A percentile compares a stretch with the other conserved stretches of the same genome.
These are phyloP conservation scores for Coregonus sp. DNA, from an alignment of 2,797 vertebrate species.

Conservation along the genomic window DNA sequence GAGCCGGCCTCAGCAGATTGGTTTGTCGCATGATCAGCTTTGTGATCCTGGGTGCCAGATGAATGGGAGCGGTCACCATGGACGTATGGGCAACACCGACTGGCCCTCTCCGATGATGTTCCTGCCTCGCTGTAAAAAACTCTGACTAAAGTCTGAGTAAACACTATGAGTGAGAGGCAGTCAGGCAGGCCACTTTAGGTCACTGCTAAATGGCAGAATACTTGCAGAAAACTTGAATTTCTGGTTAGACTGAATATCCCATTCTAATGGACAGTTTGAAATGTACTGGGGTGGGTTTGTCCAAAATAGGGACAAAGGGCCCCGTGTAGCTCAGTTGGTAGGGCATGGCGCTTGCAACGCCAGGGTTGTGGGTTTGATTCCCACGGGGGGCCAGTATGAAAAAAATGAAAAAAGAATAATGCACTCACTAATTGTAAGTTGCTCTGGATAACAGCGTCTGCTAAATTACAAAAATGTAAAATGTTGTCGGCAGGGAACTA, in stretches of 20 bases:
- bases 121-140: not conserved
- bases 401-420: too few relatives aligned
- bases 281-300: too few relatives aligned
- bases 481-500: too few relatives aligned
- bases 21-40: conserved; percentile 70
- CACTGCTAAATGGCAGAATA: conserved; percentile 1
- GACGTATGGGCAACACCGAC: conserved; percentile 43
- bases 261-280: not conserved
- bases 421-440: too few relatives aligned
- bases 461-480: too few relatives aligned
- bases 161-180: not conserved
- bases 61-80: conserved; percentile 43
- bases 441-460: too few relatives aligned
- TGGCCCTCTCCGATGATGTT: conserved; percentile 21
- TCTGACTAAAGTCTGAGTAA: not conserved
- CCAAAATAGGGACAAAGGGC: too few relatives aligned
- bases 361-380: too few relatives aligned
- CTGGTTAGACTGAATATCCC: not conserved
- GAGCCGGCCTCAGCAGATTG: conserved; percentile 59
- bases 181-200: not conserved
- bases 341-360: too few relatives aligned
- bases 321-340: too few relatives aligned
- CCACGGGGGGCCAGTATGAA: too few relatives aligned
- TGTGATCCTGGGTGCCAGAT: conserved; percentile 51
- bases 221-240: not conserved